Evolutionary conservation across 2,888 invertebrate species (phyloP).

Genomic region (Trichopria drosophilae): DNA sequence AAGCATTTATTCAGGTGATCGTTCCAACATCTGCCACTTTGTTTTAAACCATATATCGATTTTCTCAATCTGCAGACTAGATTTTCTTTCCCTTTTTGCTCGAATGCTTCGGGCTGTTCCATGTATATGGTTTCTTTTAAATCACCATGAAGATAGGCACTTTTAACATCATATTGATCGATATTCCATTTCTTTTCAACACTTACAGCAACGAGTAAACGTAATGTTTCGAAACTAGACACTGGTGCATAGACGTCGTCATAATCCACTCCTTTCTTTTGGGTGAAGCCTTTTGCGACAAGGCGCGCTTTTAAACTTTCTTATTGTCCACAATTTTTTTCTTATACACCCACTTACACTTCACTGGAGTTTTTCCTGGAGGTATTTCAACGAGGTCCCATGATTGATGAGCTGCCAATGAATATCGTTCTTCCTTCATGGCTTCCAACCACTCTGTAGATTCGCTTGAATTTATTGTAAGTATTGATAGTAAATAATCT

Average conservation of each 20-base stretch:
- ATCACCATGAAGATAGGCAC: constrained; percentile 32
- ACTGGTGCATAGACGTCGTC: constrained; percentile 35
- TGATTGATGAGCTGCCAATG: constrained; percentile 24
- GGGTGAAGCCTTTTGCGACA: constrained; percentile 31
- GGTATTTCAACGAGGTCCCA: constrained; percentile 30
- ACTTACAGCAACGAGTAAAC: constrained; percentile 25
- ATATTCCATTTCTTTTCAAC: constrained; percentile 30
- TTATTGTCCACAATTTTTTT: constrained; percentile 18
- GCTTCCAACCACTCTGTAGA: constrained; percentile 25
- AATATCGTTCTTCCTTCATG: constrained; percentile 28
- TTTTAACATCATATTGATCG: constrained; percentile 34
- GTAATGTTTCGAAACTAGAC: constrained; percentile 29
- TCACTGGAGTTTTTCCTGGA: constrained; percentile 15
- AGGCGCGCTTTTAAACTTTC: constrained; percentile 30
- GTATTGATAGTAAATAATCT: constrained; percentile 10
- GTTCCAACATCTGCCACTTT: constrained; percentile 33
- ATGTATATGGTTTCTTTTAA: constrained; percentile 31
- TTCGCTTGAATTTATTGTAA: constrained; percentile 17
- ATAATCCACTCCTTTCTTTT: constrained; percentile 29
- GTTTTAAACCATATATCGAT: constrained; percentile 34
- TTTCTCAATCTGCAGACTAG: constrained; percentile 27
- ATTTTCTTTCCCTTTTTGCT: constrained; percentile 12
- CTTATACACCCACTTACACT: constrained; percentile 30
- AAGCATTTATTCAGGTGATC: constrained; percentile 19
- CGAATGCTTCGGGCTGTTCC: constrained; percentile 34